A percentile compares a stretch with the other conserved stretches of the same genome.
These are phyloP conservation scores for Ophioninae sp. DNA, from an alignment of 2,888 invertebrate genomes.

Conservation along the genomic window DNA sequence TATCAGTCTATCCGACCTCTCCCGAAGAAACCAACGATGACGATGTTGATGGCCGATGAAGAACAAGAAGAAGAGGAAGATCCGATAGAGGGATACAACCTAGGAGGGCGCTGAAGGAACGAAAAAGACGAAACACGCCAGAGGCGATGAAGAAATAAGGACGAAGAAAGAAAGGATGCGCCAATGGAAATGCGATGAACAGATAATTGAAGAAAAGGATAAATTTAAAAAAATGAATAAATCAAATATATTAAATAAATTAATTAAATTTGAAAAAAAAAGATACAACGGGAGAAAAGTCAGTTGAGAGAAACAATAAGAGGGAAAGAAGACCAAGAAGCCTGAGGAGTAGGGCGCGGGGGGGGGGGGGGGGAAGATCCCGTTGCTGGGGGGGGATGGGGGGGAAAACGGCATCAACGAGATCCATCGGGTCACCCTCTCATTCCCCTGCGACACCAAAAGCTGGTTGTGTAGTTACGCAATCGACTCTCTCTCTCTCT, in stretches of 20 bases:
- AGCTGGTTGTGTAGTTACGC: conserved; percentile 66
- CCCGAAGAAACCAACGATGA: conserved; percentile 21
- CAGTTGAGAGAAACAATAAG: conserved; percentile 16
- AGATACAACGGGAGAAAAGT: neutral
- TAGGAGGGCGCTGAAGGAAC: conserved; percentile 32
- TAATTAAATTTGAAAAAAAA: too few relatives aligned
- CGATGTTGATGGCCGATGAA: conserved; percentile 11
- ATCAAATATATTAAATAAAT: too few relatives aligned
- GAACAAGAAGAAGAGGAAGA: conserved; percentile 30
- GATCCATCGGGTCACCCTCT: conserved; percentile 33
- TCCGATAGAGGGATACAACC: conserved; percentile 12
- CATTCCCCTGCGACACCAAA: conserved; percentile 55
- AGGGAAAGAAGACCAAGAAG: conserved; percentile 6
- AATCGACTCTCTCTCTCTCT: conserved; percentile 52
- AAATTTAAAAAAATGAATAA: too few relatives aligned
- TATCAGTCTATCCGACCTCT: too few relatives aligned
- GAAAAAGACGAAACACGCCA: conserved; percentile 9
- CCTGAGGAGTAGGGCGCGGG: neutral
- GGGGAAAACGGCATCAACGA: conserved; percentile 42
- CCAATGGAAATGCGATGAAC: neutral
- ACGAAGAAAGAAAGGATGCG: conserved; percentile 3
- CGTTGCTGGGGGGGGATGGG: conserved; percentile 22
- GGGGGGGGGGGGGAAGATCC: conserved; percentile 38
- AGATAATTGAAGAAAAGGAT: conserved; percentile 6
- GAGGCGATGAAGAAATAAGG: conserved; percentile 9